Evolutionary conservation across 2,888 invertebrate species (phyloP), one percentile per base, ranked within the genome.

Genomic region (Rhagonycha lutea): DNA sequence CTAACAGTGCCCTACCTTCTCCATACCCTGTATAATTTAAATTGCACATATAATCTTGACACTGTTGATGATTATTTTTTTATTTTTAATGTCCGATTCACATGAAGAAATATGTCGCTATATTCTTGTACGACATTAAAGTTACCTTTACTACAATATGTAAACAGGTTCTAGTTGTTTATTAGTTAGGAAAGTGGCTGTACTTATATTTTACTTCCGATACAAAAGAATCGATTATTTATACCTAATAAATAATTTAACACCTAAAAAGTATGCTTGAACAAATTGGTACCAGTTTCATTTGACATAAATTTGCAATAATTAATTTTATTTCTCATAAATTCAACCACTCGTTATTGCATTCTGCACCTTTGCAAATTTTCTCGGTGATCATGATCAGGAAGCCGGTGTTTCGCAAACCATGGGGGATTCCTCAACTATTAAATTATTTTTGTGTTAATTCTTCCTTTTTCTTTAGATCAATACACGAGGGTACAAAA

Each of bases 401-500:
- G 26, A 26, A 5, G 26, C 26, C 18, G 2, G 18, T 18, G 18
- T 18, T 18, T 2, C 18, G 1, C 18, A 18, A 18, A 18, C 18
- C 18, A 18, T 2, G 18, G 18, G 18, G 2, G 2, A 2, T 26
- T 26, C 26, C 9, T 9, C 28, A 18, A 2, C 8, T 9, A 28
- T 9, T 28, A 9, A 28, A 9, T 8, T 28, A 1, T 28, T 32
- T 32, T 7, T 47, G n/a, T 47, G n/a, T 7, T n/a, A 47, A 7
- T 61, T 18, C 4, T 26, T 18, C 7, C 0, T 29, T 74, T 70
- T 69, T 60, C 75, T 79, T 87, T 69, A 88, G 88, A 81, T 95
- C 95, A 0, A 92, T 95, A 23, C 95, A 96, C 86, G 92, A 94
- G 70, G 95, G 95, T 1, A 95, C 95, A 24, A 92, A 93, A 81